A percentile compares a stretch with the other conserved stretches of the same genome.
Evolutionary conservation across 37 sponge, comb jelly and placozoan species (phyloP).

Genomic region (Geodia barretti): DNA sequence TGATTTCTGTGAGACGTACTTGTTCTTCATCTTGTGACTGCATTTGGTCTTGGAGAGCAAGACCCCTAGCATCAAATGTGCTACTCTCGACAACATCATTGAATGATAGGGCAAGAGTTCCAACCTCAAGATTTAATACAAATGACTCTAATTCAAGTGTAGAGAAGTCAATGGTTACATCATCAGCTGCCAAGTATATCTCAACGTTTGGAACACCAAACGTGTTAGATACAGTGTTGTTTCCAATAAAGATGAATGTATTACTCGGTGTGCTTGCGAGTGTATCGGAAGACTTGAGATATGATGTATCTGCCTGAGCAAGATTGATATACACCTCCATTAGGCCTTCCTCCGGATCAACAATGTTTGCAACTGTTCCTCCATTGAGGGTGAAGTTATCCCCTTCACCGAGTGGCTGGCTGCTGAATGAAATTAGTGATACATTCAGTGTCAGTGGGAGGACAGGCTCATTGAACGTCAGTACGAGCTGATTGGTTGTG

Average conservation of each 20-base stretch:
- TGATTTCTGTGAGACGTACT: slow-evolving; percentile 39
- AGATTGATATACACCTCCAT: slow-evolving; percentile 54
- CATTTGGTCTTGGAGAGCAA: slow-evolving; percentile 54
- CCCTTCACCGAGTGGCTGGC: slow-evolving; percentile 6
- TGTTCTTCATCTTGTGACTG: slow-evolving; percentile 8
- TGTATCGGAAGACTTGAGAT: slow-evolving; percentile 49
- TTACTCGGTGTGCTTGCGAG: slow-evolving; percentile 37
- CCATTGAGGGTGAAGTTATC: slow-evolving; percentile 70
- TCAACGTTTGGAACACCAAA: slow-evolving; percentile 51
- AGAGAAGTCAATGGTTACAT: slow-evolving; percentile 39
- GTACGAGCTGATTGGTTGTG: slow-evolving; percentile 60
- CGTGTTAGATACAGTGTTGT: slow-evolving; percentile 63
- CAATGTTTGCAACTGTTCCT: slow-evolving; percentile 49
- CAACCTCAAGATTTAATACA: slow-evolving; percentile 66
- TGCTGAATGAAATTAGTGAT: slow-evolving; percentile 62
- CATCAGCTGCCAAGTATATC: slow-evolving; percentile 8
- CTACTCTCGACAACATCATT: slow-evolving; percentile 65
- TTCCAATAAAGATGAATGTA: slow-evolving; percentile 48
- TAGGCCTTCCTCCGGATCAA: slow-evolving; percentile 27
- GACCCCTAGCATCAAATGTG: slow-evolving; percentile 58
- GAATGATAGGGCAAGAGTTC: slow-evolving; percentile 64
- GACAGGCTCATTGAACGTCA: slow-evolving; percentile 88
- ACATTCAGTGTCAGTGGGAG: slow-evolving; percentile 67
- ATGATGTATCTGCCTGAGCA: slow-evolving; percentile 58
- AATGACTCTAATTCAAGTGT: slow-evolving; percentile 33